Evolutionary conservation across 2,797 vertebrate genomes (phyloP).

Genomic region (Percopsis omiscomaycus): DNA sequence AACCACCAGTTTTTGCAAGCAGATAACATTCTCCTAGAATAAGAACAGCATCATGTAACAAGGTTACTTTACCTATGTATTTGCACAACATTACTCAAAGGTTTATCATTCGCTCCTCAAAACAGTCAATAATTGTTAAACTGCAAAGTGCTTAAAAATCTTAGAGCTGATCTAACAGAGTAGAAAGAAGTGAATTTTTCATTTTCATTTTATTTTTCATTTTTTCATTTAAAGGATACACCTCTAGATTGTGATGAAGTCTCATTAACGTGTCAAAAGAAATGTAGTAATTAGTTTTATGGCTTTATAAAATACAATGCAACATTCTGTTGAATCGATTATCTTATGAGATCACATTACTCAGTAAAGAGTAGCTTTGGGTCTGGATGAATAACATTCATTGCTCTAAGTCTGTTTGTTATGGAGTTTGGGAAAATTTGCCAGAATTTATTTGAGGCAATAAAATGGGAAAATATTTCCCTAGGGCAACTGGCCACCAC

Average conservation of each 20-base stretch:
- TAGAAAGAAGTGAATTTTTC: neutral
- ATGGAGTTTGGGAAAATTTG: conserved; percentile 70
- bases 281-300: neutral
- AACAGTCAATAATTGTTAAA: too few species aligned
- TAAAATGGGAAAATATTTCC: conserved; percentile 73
- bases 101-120: too few species aligned
- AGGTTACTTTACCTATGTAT: too few species aligned
- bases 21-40: too few species aligned
- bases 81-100: too few species aligned
- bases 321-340: conserved; percentile 32
- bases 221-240: neutral
- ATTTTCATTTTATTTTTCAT: neutral
- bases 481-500: conserved; percentile 68
- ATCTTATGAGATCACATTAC: conserved; percentile 35
- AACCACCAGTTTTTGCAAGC: too few species aligned
- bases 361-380: conserved; percentile 27
- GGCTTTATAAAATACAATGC: neutral
- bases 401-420: conserved; percentile 65
- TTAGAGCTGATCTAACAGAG: too few species aligned
- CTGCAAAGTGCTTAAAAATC: too few species aligned
- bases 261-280: too few species aligned
- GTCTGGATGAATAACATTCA: conserved; percentile 30
- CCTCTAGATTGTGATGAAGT: too few species aligned
- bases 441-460: conserved; percentile 76
- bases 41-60: too few species aligned